Evolutionary conservation across 2,797 vertebrate species (phyloP).

Genomic region (Phalloptychus januarius): DNA sequence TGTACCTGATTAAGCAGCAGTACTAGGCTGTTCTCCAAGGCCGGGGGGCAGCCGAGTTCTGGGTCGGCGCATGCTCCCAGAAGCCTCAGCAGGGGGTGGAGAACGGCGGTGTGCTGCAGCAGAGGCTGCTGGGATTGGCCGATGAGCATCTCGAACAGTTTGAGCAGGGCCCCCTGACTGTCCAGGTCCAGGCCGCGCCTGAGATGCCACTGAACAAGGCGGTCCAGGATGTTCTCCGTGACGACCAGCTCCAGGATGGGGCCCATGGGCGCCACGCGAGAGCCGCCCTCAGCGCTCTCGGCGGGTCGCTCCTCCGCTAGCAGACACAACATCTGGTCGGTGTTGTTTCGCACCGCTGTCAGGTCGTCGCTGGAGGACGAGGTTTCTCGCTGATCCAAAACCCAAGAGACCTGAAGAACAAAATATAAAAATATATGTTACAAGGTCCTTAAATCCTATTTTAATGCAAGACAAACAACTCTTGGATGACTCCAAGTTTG

Average conservation of each 20-base stretch:
- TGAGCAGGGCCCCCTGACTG: slow-evolving; percentile 88
- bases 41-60: slow-evolving; percentile 82
- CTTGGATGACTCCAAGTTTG: not conserved
- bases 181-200: slow-evolving; percentile 82
- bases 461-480: not conserved
- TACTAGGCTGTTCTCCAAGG: slow-evolving; percentile 90
- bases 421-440: not conserved
- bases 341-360: slow-evolving; percentile 93
- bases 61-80: slow-evolving; percentile 87
- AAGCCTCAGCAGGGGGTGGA: slow-evolving; percentile 87
- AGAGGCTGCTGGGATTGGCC: slow-evolving; percentile 92
- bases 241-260: slow-evolving; percentile 91
- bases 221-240: slow-evolving; percentile 87
- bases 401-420: slow-evolving; percentile 85
- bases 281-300: slow-evolving; percentile 57
- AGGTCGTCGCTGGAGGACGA: slow-evolving; percentile 87
- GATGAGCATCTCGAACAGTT: slow-evolving; percentile 96
- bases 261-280: slow-evolving; percentile 64
- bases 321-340: slow-evolving; percentile 94
- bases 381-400: slow-evolving; percentile 86
- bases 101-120: slow-evolving; percentile 87
- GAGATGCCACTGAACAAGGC: slow-evolving; percentile 90
- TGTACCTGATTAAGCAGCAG: slow-evolving; percentile 94
- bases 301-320: slow-evolving; percentile 89
- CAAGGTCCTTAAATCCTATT: not conserved